Conservation (phyloP, 2,888 invertebrate species). For the Caenorhabditis virilis region DNA sequence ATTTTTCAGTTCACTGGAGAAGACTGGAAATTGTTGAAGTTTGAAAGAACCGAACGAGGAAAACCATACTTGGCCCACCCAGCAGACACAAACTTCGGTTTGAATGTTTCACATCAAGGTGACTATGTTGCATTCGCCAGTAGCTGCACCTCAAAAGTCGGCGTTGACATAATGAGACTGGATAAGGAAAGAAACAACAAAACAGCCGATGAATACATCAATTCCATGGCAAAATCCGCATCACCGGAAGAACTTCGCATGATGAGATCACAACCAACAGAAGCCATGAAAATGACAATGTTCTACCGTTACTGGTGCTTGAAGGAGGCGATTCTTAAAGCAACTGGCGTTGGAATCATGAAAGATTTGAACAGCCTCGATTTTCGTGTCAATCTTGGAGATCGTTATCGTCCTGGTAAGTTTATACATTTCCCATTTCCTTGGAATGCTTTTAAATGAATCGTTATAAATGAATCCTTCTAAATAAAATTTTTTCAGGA, state of each 20-base stretch:
- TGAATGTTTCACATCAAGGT: conserved; percentile 68
- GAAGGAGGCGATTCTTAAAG: conserved; percentile 68
- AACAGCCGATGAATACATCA: conserved; percentile 67
- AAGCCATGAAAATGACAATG: conserved; percentile 67
- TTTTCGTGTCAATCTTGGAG: conserved; percentile 59
- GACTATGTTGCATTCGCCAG: conserved; percentile 67
- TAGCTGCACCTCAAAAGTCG: conserved; percentile 62
- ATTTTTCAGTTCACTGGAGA: conserved; percentile 58
- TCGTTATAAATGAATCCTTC: background rate
- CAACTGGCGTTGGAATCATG: conserved; percentile 68
- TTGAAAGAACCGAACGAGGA: conserved; percentile 65
- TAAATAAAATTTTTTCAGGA: conserved; percentile 30
- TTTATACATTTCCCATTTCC: no score
- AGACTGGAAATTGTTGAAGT: conserved; percentile 59
- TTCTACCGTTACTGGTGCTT: conserved; percentile 68
- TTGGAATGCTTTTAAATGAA: background rate
- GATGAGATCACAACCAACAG: conserved; percentile 65
- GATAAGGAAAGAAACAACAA: conserved; percentile 65
- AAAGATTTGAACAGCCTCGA: conserved; percentile 64
- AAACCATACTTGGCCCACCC: conserved; percentile 65
- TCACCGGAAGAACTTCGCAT: conserved; percentile 61
- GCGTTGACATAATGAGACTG: conserved; percentile 67
- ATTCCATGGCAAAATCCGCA: conserved; percentile 65
- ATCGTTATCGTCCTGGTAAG: conserved; percentile 61
- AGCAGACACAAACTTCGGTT: conserved; percentile 53